phyloP scores from a whole-genome alignment of 2,113 vertebrate species.

The Gambusia holbrooki region DNA sequence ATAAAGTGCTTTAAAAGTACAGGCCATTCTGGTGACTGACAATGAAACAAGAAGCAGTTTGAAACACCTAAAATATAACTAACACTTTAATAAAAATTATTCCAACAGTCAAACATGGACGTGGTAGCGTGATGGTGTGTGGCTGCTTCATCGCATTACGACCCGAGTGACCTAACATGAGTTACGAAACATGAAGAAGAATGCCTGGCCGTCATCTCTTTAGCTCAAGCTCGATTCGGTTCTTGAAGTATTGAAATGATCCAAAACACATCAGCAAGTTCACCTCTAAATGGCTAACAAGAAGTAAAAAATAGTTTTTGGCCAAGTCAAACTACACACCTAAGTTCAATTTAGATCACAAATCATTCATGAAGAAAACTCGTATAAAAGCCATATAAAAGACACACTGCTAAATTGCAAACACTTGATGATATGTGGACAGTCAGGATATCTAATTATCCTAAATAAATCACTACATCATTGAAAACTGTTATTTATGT shows the following conservation, averaged over 20 bases:
- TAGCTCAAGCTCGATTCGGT: not conserved
- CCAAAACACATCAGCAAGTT: not conserved
- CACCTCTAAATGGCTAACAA: not conserved
- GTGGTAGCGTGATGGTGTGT: too few species aligned
- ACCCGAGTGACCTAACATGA: too few species aligned
- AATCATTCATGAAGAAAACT: not conserved
- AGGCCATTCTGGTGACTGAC: too few species aligned
- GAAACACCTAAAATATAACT: too few species aligned
- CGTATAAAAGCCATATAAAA: not conserved
- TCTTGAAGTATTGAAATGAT: not conserved
- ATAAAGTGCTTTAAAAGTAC: too few species aligned
- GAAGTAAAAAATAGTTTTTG: not conserved
- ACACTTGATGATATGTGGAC: not conserved
- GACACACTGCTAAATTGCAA: not conserved
- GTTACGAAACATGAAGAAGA: too few species aligned
- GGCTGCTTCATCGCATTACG: too few species aligned
- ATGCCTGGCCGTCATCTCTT: too few species aligned
- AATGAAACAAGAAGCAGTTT: too few species aligned
- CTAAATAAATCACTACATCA: not conserved
- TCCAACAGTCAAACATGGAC: too few species aligned
- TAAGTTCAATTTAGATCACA: not conserved
- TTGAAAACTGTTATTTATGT: not conserved
- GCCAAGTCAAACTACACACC: not conserved
- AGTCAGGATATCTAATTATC: not conserved
- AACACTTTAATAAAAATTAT: too few species aligned